A percentile compares a stretch with the other conserved stretches of the same genome.
These are phyloP conservation scores for Eristalis intricaria DNA, from an alignment of 2,888 invertebrate species.

Conservation along the genomic window DNA sequence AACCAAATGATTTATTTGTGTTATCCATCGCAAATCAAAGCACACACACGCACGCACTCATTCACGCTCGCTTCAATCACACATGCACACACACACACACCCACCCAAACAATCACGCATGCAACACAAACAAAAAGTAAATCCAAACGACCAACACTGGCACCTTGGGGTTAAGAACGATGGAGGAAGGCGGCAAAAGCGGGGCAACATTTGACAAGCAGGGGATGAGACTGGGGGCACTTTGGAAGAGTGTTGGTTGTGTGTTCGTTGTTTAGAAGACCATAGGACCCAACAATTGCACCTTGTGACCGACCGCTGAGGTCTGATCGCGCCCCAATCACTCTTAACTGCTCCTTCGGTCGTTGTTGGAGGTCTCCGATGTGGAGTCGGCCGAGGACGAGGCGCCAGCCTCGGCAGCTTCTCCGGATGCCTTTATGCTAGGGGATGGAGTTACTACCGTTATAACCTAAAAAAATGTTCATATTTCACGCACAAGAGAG, in stretches of 20 bases:
- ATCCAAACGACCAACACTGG: conserved; percentile 52
- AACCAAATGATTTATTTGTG: conserved; percentile 9
- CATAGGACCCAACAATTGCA: conserved; percentile 57
- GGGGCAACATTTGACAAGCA: not conserved
- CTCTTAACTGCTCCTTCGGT: conserved; percentile 54
- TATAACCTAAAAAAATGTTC: conserved; percentile 75
- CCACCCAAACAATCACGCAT: not conserved
- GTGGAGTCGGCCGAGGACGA: conserved; percentile 17
- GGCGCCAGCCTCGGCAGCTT: conserved; percentile 17
- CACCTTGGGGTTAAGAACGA: conserved; percentile 56
- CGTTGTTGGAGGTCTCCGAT: conserved; percentile 26
- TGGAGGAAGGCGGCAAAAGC: conserved; percentile 6
- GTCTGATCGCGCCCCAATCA: conserved; percentile 1
- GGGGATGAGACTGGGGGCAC: not conserved
- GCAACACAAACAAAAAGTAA: conserved; percentile 13
- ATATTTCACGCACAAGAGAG: conserved; percentile 36
- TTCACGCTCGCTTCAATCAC: not conserved
- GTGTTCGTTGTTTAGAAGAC: not conserved
- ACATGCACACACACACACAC: not conserved
- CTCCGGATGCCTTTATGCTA: conserved; percentile 42
- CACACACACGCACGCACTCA: not conserved
- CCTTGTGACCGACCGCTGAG: conserved; percentile 48
- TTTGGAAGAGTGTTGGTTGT: not conserved
- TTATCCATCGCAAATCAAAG: conserved; percentile 18
- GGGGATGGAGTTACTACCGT: conserved; percentile 77